Evolutionary conservation across 2,113 vertebrate genomes (phyloP).

Genomic region (Gobiocypris rarus): DNA sequence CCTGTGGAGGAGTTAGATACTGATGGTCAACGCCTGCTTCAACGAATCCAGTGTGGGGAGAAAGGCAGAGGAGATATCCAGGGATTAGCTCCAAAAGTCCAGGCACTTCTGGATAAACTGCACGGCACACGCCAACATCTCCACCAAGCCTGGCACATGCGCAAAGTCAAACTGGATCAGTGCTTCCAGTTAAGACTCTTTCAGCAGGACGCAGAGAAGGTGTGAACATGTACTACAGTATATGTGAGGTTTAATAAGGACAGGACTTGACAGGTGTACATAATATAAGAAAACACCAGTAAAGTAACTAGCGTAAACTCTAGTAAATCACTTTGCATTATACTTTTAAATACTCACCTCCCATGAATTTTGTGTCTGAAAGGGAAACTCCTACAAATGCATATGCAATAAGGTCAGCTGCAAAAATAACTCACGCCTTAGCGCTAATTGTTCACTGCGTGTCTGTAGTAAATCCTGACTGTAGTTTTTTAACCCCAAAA

Average conservation of each 20-base stretch:
- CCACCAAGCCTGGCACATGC: slow-evolving; percentile 97
- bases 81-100: slow-evolving; percentile 90
- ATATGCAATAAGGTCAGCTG: too few relatives aligned
- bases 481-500: too few relatives aligned
- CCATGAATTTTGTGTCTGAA: too few relatives aligned
- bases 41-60: slow-evolving; percentile 81
- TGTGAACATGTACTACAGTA: slow-evolving; percentile 58
- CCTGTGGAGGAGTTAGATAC: slow-evolving; percentile 93
- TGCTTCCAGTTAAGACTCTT: slow-evolving; percentile 98
- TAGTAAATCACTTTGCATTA: too few relatives aligned
- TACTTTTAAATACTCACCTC: too few relatives aligned
- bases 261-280: not conserved
- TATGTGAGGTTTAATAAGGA: not conserved
- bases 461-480: too few relatives aligned
- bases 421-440: too few relatives aligned
- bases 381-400: too few relatives aligned
- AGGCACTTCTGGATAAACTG: slow-evolving; percentile 91
- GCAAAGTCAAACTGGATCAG: slow-evolving; percentile 97
- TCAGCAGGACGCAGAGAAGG: slow-evolving; percentile 98
- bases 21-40: slow-evolving; percentile 92
- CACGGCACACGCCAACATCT: slow-evolving; percentile 94
- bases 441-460: too few relatives aligned
- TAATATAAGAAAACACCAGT: too few relatives aligned
- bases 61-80: slow-evolving; percentile 79
- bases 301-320: too few relatives aligned